Conservation (phyloP, 2,113 vertebrate genomes). For the Gopherus evgoodei region DNA sequence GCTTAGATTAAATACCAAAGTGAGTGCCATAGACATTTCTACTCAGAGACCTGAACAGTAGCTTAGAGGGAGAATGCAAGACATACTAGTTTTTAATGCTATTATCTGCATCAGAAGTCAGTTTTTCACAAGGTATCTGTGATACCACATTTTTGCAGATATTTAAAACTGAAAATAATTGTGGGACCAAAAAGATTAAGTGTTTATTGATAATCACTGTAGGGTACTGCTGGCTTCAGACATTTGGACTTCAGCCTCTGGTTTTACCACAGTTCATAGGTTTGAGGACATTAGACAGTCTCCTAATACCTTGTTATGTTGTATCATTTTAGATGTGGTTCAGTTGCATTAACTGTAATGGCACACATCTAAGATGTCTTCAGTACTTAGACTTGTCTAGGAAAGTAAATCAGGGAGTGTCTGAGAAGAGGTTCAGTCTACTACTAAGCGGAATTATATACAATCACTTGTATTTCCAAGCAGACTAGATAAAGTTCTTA, state of each 20-base stretch:
- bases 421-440: neutral
- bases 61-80: neutral
- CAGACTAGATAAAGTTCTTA: neutral
- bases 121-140: neutral
- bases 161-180: neutral
- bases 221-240: neutral
- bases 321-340: neutral
- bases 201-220: neutral
- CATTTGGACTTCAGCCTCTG: neutral
- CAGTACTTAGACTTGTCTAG: neutral
- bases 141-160: conserved; percentile 7
- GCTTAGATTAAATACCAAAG: too few relatives aligned
- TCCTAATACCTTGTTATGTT: neutral
- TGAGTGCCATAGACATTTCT: neutral
- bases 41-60: neutral
- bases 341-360: neutral
- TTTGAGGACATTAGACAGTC: neutral
- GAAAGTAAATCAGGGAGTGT: too few relatives aligned
- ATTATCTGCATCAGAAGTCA: conserved; percentile 19
- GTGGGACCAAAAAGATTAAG: neutral
- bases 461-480: neutral
- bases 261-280: neutral
- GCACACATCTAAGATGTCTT: fast-evolving
- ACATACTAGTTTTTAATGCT: neutral
- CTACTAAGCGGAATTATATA: neutral